Evolutionary conservation across 2,113 vertebrate species (phyloP), one percentile per base, ranked within the genome.

Genomic region (Arvicanthis niloticus): DNA sequence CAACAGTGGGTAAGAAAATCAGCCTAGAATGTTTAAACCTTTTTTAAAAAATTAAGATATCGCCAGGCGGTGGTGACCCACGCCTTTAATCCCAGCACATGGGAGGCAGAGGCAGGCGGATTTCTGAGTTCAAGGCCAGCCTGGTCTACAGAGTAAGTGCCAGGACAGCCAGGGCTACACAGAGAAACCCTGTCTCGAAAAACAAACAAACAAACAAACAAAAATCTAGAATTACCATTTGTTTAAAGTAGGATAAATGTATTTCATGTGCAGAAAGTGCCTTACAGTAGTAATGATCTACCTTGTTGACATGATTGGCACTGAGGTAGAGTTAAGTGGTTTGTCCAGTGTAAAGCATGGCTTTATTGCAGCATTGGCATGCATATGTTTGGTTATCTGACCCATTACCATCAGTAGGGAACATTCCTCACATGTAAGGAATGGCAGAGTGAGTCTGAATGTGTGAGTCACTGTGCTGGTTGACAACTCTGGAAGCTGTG

Each of bases 311-410:
- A 24, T 67, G 65, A 45, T 12, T 80, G 58, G 19, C 94, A 51
- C 37, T 89, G 21, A 88, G 26, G 48, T 77, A 82, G 89, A 93
- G 48, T 45, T 70, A n/a, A 17, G 17, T 77, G 53, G 37, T 51
- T 48, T 68, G 82, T 67, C 24, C 51, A 51, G 51, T 51, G 51
- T 51, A 51, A 51, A 51, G 51, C 51, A 51, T 51, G 80, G 31
- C 48, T 87, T 87, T 68, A 51, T 19, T 26, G 7, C 73, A 29
- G 48, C 51, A 58, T 91, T 70, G 89, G 29, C 31, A 68, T 82
- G 75, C 17, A 75, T 91, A 24, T 42, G 45, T 84, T 78, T 85
- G 92, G 53, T n/a, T 93, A 24, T 97, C 81, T 94, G 76, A 62
- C 19, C 45, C 15, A 24, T 93, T 56, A 51, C 0, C 2, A 48